Evolutionary conservation across 1,140 invertebrate species (phyloP), one percentile per base, ranked within the genome.

Genomic region (Contarinia nasturtii): DNA sequence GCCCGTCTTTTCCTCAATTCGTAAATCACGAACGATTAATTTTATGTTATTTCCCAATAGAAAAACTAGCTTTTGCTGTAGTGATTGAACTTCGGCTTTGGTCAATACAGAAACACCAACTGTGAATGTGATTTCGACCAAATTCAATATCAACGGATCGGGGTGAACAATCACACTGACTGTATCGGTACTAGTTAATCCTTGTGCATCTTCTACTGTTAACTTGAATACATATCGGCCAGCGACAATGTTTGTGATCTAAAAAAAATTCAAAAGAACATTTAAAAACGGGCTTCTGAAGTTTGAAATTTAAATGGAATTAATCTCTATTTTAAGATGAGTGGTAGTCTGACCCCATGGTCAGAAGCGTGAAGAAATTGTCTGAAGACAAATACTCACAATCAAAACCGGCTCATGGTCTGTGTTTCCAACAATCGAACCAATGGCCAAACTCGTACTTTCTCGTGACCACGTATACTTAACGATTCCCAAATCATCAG

Each of bases 191-290:
- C 75, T 76, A 1, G 72, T 77, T 12, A 85, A 66, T 2, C 89
- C 90, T 64, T 94, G 88, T 48, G 85, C 82, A 65, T 96, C 92
- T 37, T 72, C 80, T 4, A 95, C 89, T 48, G 79, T 87, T 27
- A 95, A 66, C 55, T 78, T 80, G 56, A 93, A 96, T 1, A 87
- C 75, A 55, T 95, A 96, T 51, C 79, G 74, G 0, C 92, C 90
- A 7, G 82, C 75, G 48, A 90, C 77, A 21, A 94, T 68, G 60
- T 91, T 80, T 40, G 80, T 82, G 27, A 92, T 59, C 79, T 87
- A 63, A 45, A 70, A 58, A 44, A 55, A 58, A n/a, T n/a, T n/a
- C 49, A 48, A 44, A n/a, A n/a, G n/a, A n/a, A n/a, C n/a, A n/a
- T n/a, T n/a, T n/a, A n/a, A n/a, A n/a, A n/a, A n/a, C n/a, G n/a